Percentiles rank a stretch among this genome's conserved stretches.
Conservation (phyloP, 2,888 invertebrate genomes). For the Aquatica leii region DNA sequence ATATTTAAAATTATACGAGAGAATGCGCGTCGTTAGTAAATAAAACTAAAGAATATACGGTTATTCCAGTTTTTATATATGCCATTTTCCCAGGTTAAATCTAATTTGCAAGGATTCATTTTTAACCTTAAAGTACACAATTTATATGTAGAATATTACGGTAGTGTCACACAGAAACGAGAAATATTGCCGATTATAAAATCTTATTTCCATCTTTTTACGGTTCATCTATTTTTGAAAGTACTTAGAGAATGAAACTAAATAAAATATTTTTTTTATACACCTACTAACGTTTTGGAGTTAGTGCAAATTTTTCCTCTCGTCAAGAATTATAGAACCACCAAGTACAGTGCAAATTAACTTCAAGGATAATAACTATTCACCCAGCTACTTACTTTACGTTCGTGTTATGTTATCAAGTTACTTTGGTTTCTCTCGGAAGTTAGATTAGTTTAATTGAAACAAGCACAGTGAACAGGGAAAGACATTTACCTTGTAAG, state of each 20-base stretch:
- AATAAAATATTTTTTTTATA: no score
- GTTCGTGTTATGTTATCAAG: constrained; percentile 41
- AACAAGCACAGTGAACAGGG: constrained; percentile 11
- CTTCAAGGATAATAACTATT: constrained; percentile 46
- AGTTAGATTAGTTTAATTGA: constrained; percentile 24
- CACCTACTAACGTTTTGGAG: no score
- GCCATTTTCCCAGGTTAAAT: constrained; percentile 21
- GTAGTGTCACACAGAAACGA: constrained; percentile 18
- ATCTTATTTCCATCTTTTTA: constrained; percentile 22
- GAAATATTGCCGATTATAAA: constrained; percentile 18
- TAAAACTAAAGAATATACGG: constrained; percentile 23
- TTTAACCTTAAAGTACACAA: constrained; percentile 24
- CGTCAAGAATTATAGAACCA: constrained; percentile 37
- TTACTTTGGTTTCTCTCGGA: constrained; percentile 37
- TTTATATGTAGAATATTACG: constrained; percentile 23
- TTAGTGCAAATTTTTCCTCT: constrained; percentile 26
- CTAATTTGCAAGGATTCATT: constrained; percentile 25
- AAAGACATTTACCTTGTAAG: constrained; percentile 2
- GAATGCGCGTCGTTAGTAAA: constrained; percentile 9
- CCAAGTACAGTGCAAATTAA: constrained; percentile 40
- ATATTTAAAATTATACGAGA: constrained; percentile 9
- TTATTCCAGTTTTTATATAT: constrained; percentile 21
- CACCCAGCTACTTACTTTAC: constrained; percentile 45
- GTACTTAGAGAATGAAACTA: no score
- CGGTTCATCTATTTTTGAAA: no score